These are phyloP conservation scores for Epinotia ramella DNA, from an alignment of 2,888 invertebrate genomes.

Conservation along the genomic window DNA sequence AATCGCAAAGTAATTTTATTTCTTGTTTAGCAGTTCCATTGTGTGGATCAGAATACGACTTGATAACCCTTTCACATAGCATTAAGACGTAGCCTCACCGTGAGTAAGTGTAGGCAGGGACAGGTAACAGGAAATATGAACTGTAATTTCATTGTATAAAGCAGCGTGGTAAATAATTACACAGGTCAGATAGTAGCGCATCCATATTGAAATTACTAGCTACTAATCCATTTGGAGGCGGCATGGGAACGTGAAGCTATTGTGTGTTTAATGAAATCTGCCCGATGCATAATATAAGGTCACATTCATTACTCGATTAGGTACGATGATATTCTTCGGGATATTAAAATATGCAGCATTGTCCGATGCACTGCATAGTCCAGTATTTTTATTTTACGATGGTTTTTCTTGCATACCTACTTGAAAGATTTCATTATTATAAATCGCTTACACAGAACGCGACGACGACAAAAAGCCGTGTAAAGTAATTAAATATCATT, in stretches of 20 bases:
- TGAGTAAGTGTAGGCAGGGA: conserved; percentile 49
- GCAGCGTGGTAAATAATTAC: conserved; percentile 64
- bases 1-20: conserved; percentile 41
- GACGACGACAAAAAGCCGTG: conserved; percentile 20
- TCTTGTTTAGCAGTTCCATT: conserved; percentile 48
- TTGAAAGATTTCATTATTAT: conserved; percentile 6
- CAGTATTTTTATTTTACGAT: neutral
- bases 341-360: conserved; percentile 26
- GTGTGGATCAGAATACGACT: conserved; percentile 47
- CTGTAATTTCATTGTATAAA: conserved; percentile 66
- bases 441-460: neutral
- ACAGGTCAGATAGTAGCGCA: conserved; percentile 52
- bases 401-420: neutral
- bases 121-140: conserved; percentile 63
- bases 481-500: conserved; percentile 25
- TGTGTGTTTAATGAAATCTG: conserved; percentile 62
- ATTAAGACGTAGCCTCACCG: conserved; percentile 40
- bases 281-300: conserved; percentile 52
- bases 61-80: conserved; percentile 50
- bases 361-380: conserved; percentile 6
- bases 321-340: conserved; percentile 28
- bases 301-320: conserved; percentile 58
- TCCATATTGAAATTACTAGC: conserved; percentile 53
- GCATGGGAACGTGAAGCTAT: conserved; percentile 60
- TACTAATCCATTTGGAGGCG: conserved; percentile 56